Percentiles rank a stretch among this genome's conserved stretches.
Conservation (phyloP, 30 jellyfish, hydroid and myxozoan genomes). For the Rhopilema esculentum region DNA sequence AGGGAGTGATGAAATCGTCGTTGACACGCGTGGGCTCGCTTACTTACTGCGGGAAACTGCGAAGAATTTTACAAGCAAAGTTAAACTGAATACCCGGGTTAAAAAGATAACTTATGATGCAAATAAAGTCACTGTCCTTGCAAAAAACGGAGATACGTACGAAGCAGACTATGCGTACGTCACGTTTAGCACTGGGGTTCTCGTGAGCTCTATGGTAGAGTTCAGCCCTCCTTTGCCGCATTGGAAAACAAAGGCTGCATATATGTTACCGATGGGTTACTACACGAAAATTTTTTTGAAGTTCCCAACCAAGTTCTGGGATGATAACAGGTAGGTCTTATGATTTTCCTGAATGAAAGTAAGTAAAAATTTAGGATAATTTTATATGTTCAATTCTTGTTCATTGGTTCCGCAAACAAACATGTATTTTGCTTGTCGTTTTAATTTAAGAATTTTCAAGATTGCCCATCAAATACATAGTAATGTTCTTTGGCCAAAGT, state of each 20-base stretch:
- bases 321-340: conserved; percentile 29
- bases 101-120: conserved; percentile 24
- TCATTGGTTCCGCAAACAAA: too few relatives aligned
- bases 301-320: conserved; percentile 74
- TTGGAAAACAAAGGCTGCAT: conserved; percentile 65
- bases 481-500: too few relatives aligned
- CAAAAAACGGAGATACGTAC: conserved; percentile 42
- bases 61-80: conserved; percentile 25
- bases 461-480: too few relatives aligned
- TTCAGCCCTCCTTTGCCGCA: conserved; percentile 69
- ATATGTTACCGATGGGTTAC: conserved; percentile 56
- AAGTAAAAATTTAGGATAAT: not conserved
- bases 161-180: conserved; percentile 60
- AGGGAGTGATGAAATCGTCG: conserved; percentile 57
- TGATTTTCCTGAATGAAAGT: too few relatives aligned
- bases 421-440: too few relatives aligned
- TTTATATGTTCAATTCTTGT: too few relatives aligned
- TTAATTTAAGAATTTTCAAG: too few relatives aligned
- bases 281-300: conserved; percentile 55
- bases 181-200: conserved; percentile 76
- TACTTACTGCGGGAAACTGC: conserved; percentile 34
- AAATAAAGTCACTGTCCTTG: conserved; percentile 34
- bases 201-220: conserved; percentile 25
- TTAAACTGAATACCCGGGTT: conserved; percentile 45
- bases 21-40: conserved; percentile 56